Base-by-base conservation (phyloP, 2,797 vertebrate species). In the Crax fasciolata region DNA sequence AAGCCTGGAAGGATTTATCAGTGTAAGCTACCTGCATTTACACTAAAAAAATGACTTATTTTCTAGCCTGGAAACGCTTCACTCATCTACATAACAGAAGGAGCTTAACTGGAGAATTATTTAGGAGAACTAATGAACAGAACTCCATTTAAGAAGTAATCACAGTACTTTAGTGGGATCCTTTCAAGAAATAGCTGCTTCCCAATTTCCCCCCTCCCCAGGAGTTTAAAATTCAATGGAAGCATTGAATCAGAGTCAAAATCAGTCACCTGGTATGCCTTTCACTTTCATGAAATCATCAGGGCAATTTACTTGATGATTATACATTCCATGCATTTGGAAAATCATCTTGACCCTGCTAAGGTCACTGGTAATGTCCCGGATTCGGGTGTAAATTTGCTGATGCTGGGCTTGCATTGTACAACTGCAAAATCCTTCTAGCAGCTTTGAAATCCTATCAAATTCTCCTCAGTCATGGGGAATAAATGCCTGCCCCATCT, bases 271-370 rank as follows among this genome's bases (percentile, higher is more conserved):
- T 44, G 25, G 14, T 43, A 58, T 35, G 9, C 17, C 38, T 59
- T 78, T 48, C 48, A 76, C 44, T 77, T 87, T 43, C 54, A 63
- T 57, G 32, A 89, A 35, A 43, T 52, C 48, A 84, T 41, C 48
- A 35, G 1, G 0, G 58, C n/a, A 66, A 46, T 18, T 65, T 5
- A 48, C 1, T 0, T 13, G 32, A 51, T 1, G 1, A 19, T 49
- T 41, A 66, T 3, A 38, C 59, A 49, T 83, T 67, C n/a, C 49
- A 78, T 24, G 27, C 27, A 72, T 68, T 72, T 75, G 20, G 25
- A 68, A 77, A 16, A 23, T 4, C 44, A 27, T 24, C 78, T 72
- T 81, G 66, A 85, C 35, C 48, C 21, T 51, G 72, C 46, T 48
- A 35, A 72, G n/a, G 46, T 39, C 46, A 87, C 18, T 8, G 17